Percentiles rank a stretch among this genome's conserved stretches.
Conservation (phyloP, 2,888 invertebrate genomes). For the Nephrotoma appendiculata region DNA sequence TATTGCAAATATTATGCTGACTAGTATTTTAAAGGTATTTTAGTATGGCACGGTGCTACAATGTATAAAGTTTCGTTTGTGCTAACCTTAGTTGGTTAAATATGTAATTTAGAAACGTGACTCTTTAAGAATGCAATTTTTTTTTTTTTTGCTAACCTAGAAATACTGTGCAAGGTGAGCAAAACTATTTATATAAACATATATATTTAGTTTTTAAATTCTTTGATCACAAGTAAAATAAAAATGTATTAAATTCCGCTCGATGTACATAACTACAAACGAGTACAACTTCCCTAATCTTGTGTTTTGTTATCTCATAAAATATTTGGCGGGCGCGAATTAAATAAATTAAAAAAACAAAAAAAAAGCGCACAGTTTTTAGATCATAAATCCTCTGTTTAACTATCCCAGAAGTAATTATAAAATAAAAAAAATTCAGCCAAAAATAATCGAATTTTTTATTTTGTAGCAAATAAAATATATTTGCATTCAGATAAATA, state of each 20-base stretch:
- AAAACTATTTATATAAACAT: not conserved
- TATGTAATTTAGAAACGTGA: not conserved
- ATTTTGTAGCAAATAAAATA: not conserved
- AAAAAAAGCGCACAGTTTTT: not conserved
- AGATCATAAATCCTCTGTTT: not conserved
- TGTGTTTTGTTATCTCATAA: not conserved
- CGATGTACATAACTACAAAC: no score
- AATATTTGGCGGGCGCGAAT: not conserved
- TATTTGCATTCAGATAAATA: not conserved
- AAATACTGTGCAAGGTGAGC: not conserved
- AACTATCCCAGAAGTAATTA: not conserved
- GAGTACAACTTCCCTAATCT: not conserved
- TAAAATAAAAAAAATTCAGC: not conserved
- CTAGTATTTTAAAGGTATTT: not conserved
- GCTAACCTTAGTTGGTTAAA: not conserved
- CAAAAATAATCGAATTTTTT: not conserved
- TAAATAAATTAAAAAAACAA: not conserved
- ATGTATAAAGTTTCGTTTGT: not conserved
- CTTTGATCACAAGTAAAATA: no score
- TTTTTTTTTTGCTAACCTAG: not conserved
- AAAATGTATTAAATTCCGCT: no score
- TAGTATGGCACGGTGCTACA: not conserved
- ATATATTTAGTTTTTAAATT: no score
- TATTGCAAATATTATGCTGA: no score
- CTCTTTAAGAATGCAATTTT: not conserved